Evolutionary conservation across 2,888 invertebrate genomes (phyloP), one percentile per base, ranked within the genome.

Genomic region (Drosophila barbarae): DNA sequence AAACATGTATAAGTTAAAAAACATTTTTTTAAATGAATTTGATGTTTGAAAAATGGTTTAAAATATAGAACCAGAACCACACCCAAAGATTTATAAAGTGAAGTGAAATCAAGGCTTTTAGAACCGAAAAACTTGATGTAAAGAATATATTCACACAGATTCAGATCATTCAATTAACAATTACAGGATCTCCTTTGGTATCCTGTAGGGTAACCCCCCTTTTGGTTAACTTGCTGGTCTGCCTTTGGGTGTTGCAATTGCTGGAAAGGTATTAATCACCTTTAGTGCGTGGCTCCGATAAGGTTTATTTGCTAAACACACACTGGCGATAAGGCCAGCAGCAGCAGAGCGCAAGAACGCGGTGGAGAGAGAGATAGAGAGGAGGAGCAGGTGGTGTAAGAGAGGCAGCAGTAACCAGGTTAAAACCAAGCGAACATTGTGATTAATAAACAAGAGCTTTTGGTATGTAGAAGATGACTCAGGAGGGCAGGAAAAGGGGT

Each of bases 281-380:
- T 76, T 44, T 59, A 67, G 65, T 64, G 60, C 56, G 61, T 46
- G 49, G 42, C 49, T 47, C 46, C 65, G 84, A 84, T 82, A 82
- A 84, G 64, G 68, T 21, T 21, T 82, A 81, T 84, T 82, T 79
- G 84, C 74, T 71, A 79, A 82, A 81, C 72, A 81, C 72, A 67
- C 47, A 28, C n/a, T 39, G 47, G 44, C 60, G 82, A 84, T 82
- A 82, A 81, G 73, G 32, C 59, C 68, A 35, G 28, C 26, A 18
- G 28, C n/a, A n/a, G n/a, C n/a, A 28, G 41, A 41, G 44, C 7
- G 36, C 12, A n/a, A 26, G 15, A 35, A 12, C 3, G 26, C 5
- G 32, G 2, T 12, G 5, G 32, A 23, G 41, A n/a, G 12, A 39
- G 5, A n/a, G 13, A 18, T 1, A 30, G 13, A 30, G 5, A 32